phyloP scores from a whole-genome alignment of 2,797 vertebrate species.

The Brachyalestes nurse region DNA sequence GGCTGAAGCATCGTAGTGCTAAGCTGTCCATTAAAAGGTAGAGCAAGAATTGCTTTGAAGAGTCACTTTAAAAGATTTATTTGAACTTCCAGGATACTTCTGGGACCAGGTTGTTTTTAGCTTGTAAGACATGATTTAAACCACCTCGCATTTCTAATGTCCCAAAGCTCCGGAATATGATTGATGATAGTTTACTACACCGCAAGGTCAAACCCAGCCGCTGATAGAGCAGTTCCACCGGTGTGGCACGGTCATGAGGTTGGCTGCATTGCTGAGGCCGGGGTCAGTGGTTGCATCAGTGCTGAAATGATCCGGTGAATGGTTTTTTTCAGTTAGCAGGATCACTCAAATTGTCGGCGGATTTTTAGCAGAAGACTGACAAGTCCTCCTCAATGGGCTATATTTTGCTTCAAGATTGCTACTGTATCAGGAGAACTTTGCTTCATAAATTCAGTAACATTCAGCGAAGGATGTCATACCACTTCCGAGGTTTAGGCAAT shows the following conservation, averaged over 20 bases:
- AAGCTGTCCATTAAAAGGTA: not conserved
- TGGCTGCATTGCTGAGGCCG: slow-evolving; percentile 17
- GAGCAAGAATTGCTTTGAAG: slow-evolving; percentile 1
- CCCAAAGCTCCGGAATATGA: slow-evolving; percentile 37
- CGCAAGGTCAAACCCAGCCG: slow-evolving; percentile 36
- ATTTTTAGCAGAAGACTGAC: slow-evolving; percentile 17
- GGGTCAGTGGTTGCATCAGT: not conserved
- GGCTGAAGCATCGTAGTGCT: not conserved
- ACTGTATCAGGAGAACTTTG: not conserved
- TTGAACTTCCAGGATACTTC: slow-evolving; percentile 21
- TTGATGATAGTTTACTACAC: slow-evolving; percentile 40
- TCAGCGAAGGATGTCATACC: not conserved
- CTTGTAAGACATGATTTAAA: slow-evolving; percentile 47
- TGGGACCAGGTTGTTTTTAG: slow-evolving; percentile 45
- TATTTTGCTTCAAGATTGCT: not conserved
- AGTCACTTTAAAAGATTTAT: slow-evolving; percentile 7
- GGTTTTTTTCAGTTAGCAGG: slow-evolving; percentile 9
- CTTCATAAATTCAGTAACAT: too few species aligned
- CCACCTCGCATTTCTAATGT: slow-evolving; percentile 23
- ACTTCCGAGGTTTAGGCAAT: slow-evolving; percentile 11
- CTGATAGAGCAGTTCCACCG: slow-evolving; percentile 14
- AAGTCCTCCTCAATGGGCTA: not conserved
- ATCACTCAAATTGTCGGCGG: not conserved
- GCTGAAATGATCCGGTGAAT: slow-evolving; percentile 8
- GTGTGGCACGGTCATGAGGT: slow-evolving; percentile 24